A percentile compares a stretch with the other conserved stretches of the same genome.
phyloP scores from a whole-genome alignment of 2,113 vertebrate genomes.

The Dermatemys mawii region DNA sequence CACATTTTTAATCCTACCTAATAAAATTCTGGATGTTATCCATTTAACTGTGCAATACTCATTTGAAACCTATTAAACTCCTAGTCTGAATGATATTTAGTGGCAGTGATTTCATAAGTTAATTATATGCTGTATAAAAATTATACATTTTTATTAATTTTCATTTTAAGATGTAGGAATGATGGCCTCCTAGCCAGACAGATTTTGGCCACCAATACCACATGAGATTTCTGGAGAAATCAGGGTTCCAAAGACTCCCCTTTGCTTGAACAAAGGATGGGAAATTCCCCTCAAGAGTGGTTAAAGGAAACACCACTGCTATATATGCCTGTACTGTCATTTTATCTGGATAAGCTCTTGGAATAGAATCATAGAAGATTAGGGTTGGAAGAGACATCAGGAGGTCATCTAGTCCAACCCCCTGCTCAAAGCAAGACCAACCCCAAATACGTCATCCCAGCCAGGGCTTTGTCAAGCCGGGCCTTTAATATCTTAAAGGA shows the following conservation, averaged over 20 bases:
- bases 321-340: neutral
- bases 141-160: neutral
- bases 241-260: neutral
- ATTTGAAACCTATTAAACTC: neutral
- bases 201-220: neutral
- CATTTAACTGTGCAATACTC: neutral
- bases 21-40: neutral
- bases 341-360: slow-evolving; percentile 11
- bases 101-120: neutral
- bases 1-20: neutral
- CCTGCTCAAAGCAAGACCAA: too few relatives aligned
- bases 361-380: neutral
- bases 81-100: neutral
- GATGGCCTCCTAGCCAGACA: neutral
- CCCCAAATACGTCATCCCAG: too few relatives aligned
- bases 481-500: too few relatives aligned
- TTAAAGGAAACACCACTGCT: neutral
- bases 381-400: too few relatives aligned
- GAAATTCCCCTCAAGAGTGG: rapidly evolving
- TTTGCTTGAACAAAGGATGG: neutral
- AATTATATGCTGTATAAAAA: rapidly evolving
- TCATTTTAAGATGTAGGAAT: neutral
- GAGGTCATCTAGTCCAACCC: too few relatives aligned
- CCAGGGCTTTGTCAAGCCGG: too few relatives aligned
- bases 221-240: neutral